Percentiles rank a stretch among this genome's conserved stretches.
These are phyloP conservation scores for Penaeus japonicus DNA, from an alignment of 1,140 invertebrate genomes.

Conservation along the genomic window DNA sequence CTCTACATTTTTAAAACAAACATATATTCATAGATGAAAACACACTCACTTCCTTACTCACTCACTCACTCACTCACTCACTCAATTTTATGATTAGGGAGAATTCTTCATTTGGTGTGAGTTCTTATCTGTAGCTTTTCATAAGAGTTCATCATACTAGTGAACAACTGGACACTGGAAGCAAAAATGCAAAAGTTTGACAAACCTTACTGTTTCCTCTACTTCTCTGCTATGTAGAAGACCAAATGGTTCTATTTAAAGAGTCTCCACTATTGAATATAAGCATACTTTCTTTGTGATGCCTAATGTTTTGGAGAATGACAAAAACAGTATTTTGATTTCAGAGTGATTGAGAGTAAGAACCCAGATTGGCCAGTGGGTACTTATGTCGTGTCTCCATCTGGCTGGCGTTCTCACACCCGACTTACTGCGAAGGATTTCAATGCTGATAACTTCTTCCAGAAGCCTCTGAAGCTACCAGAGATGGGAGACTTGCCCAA, in stretches of 20 bases:
- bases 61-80: no score
- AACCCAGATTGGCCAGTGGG: constrained; percentile 70
- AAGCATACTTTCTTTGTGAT: not conserved
- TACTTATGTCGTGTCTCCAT: constrained; percentile 64
- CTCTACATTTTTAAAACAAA: no score
- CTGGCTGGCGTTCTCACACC: constrained; percentile 73
- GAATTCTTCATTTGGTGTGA: no score
- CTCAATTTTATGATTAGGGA: no score
- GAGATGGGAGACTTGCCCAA: constrained; percentile 68
- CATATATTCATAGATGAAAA: no score
- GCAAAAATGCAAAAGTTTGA: not conserved
- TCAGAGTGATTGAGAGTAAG: constrained; percentile 69
- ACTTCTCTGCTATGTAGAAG: not conserved
- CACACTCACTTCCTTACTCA: no score
- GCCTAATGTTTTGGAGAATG: not conserved
- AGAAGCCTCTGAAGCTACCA: constrained; percentile 66
- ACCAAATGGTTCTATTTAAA: not conserved
- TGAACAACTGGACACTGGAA: not conserved
- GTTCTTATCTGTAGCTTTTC: no score
- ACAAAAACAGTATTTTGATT: not conserved
- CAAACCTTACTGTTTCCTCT: not conserved
- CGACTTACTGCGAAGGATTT: constrained; percentile 64
- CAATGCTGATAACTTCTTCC: constrained; percentile 44
- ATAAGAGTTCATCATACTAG: not conserved
- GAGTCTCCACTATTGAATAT: constrained; percentile 56